A percentile compares a stretch with the other conserved stretches of the same genome.
Conservation (phyloP, 2,797 vertebrate species). For the Knipowitschia caucasica region DNA sequence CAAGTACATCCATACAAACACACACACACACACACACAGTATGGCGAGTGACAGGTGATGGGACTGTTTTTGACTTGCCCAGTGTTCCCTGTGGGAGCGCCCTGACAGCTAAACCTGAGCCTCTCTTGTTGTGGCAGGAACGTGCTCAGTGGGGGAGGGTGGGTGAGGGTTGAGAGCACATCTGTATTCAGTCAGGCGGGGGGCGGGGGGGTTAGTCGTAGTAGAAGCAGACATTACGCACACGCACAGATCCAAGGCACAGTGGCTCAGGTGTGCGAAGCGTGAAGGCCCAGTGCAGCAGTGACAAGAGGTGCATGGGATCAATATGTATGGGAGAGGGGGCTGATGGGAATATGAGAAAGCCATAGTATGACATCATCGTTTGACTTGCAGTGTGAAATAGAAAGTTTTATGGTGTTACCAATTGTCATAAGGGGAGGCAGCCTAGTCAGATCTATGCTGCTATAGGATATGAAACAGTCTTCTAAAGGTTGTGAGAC, state of each 20-base stretch:
- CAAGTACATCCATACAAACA: too few species aligned
- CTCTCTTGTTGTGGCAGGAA: constrained; percentile 54
- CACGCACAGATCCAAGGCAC: constrained; percentile 15
- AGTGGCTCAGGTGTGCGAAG: constrained; percentile 35
- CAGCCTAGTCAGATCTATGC: too few species aligned
- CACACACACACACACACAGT: constrained; percentile 25
- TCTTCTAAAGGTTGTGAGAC: too few species aligned
- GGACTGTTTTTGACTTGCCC: constrained; percentile 66
- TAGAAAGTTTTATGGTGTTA: too few species aligned
- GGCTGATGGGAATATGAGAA: neutral
- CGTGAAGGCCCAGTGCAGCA: constrained; percentile 40
- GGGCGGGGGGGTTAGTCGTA: too few species aligned
- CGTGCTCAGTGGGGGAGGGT: constrained; percentile 14
- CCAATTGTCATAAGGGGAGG: too few species aligned
- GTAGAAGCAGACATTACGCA: constrained; percentile 41
- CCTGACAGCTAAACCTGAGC: constrained; percentile 70
- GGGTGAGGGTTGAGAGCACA: constrained; percentile 25
- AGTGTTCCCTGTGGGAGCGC: constrained; percentile 66
- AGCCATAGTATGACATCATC: too few species aligned
- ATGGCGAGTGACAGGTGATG: constrained; percentile 55
- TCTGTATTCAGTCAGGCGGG: constrained; percentile 52
- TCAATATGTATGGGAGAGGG: constrained; percentile 40
- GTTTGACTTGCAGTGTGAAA: too few species aligned
- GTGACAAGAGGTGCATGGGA: constrained; percentile 58
- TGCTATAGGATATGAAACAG: too few species aligned